Percentiles rank a stretch among this genome's conserved stretches.
Evolutionary conservation across 2,888 invertebrate genomes (phyloP).

Genomic region (Cerastis rubricosa): DNA sequence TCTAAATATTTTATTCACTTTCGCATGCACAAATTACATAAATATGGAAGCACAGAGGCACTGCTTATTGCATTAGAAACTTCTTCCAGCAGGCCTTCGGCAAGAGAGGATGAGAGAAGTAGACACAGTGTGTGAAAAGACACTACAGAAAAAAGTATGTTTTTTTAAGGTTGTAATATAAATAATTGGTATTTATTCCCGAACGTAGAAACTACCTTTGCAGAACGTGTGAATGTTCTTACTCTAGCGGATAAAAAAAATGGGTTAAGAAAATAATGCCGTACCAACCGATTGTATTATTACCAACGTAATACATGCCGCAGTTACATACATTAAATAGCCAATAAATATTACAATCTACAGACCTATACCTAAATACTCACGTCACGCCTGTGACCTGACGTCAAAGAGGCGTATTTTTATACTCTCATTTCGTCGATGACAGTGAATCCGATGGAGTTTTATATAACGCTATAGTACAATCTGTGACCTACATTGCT

Average conservation of each 20-base stretch:
- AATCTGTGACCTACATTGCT: neutral
- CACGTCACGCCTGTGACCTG: slow-evolving; percentile 9
- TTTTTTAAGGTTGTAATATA: neutral
- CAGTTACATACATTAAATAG: slow-evolving; percentile 4
- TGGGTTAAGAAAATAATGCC: neutral
- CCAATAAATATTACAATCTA: neutral
- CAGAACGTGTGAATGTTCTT: neutral
- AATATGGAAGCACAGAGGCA: neutral
- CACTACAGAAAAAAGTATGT: neutral
- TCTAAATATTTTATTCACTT: neutral
- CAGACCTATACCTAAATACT: slow-evolving; percentile 10
- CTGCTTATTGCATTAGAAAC: neutral
- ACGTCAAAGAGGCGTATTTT: slow-evolving; percentile 34
- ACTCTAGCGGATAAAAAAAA: neutral
- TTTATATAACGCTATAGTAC: slow-evolving; percentile 22
- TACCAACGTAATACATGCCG: neutral
- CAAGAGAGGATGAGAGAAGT: neutral
- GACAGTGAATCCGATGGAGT: slow-evolving; percentile 21
- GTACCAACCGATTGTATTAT: neutral
- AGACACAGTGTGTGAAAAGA: neutral
- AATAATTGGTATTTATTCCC: neutral
- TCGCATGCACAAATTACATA: neutral
- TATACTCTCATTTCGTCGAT: slow-evolving; percentile 7
- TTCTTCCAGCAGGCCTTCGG: neutral
- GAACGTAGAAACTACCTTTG: neutral